Evolutionary conservation across 2,113 vertebrate genomes (phyloP).

Genomic region (Thunnus maccoyii): DNA sequence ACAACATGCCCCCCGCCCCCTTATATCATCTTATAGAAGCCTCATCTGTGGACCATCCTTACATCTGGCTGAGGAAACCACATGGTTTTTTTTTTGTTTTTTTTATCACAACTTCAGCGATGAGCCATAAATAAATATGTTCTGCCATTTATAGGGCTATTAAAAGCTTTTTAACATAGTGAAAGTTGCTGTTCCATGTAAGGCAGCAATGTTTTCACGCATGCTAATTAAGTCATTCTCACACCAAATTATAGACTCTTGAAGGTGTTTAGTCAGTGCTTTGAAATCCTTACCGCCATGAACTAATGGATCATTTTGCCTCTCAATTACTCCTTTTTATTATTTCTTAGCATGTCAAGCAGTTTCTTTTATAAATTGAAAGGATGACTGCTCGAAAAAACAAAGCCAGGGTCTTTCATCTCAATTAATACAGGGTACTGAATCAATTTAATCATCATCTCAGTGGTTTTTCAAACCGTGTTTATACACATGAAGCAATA

Average conservation of each 20-base stretch:
- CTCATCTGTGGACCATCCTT: not conserved
- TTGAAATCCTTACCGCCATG: not conserved
- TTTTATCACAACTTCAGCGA: not conserved
- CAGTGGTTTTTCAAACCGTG: too few relatives aligned
- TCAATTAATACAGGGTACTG: too few relatives aligned
- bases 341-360: too few relatives aligned
- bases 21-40: not conserved
- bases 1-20: not conserved
- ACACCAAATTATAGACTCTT: not conserved
- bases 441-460: too few relatives aligned
- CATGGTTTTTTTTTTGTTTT: too few relatives aligned
- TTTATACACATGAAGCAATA: too few relatives aligned
- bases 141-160: constrained; percentile 2
- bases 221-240: not conserved
- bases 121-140: not conserved
- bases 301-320: not conserved
- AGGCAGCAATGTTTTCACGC: not conserved
- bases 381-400: not conserved
- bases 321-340: not conserved
- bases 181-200: not conserved
- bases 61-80: too few relatives aligned
- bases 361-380: not conserved
- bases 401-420: too few relatives aligned
- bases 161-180: constrained; percentile 13
- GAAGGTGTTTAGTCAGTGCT: not conserved